A percentile compares a stretch with the other conserved stretches of the same genome.
Conservation (phyloP, 1,140 invertebrate genomes). For the Drosophila nebulosa region DNA sequence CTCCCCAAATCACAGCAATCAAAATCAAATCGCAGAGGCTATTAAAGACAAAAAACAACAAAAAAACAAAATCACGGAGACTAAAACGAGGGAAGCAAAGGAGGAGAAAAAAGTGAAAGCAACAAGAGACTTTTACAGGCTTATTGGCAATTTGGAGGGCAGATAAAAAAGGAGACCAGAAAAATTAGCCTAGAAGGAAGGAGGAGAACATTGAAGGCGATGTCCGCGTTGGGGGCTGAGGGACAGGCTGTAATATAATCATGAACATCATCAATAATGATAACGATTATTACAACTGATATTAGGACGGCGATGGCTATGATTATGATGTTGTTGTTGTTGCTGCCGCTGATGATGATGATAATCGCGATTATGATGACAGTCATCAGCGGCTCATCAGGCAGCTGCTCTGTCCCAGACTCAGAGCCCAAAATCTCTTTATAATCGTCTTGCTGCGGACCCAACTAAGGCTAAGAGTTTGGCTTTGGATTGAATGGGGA, state of each 20-base stretch:
- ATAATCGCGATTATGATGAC: slow-evolving; percentile 74
- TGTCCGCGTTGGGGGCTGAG: too few relatives aligned
- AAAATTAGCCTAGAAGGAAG: not conserved
- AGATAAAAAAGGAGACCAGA: slow-evolving; percentile 20
- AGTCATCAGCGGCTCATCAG: slow-evolving; percentile 70
- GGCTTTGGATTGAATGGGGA: not conserved
- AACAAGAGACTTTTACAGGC: not conserved
- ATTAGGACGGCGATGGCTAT: slow-evolving; percentile 48
- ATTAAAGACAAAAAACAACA: not conserved
- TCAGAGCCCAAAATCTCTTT: slow-evolving; percentile 69
- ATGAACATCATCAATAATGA: slow-evolving; percentile 38
- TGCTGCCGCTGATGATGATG: slow-evolving; percentile 37
- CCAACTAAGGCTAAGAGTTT: slow-evolving; percentile 18
- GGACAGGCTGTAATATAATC: slow-evolving; percentile 16
- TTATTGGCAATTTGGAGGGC: slow-evolving; percentile 45
- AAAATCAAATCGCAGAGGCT: slow-evolving; percentile 32
- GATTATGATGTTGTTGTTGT: slow-evolving; percentile 48
- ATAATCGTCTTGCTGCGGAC: slow-evolving; percentile 52
- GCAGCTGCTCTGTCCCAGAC: not conserved
- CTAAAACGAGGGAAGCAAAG: not conserved
- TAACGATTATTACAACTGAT: slow-evolving; percentile 43
- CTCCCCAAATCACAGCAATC: slow-evolving; percentile 18
- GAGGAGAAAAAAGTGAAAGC: too few relatives aligned
- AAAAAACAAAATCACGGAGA: slow-evolving; percentile 16
- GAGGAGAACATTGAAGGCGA: not conserved